Evolutionary conservation across 2,797 vertebrate species (phyloP), one percentile per base, ranked within the genome.

Genomic region (Oreochromis grahami): DNA sequence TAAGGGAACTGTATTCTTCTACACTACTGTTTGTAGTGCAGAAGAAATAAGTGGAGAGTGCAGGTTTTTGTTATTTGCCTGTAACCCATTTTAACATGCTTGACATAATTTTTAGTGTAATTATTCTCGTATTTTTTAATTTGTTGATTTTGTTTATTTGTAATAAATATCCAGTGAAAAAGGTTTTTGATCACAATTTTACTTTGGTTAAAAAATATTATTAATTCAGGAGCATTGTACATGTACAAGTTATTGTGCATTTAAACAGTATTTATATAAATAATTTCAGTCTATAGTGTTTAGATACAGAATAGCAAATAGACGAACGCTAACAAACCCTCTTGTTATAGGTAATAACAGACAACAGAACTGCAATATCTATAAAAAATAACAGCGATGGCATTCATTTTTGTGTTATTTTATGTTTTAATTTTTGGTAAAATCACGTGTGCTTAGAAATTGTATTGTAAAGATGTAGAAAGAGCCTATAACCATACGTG

Each of bases 101-200:
- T 58, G 55, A 32, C 0, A 60, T 34, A 2, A n/a, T 36, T 36
- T 36, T 63, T 36, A n/a, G 6, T 36, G 17, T 13, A 63, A 36
- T n/a, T 63, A 63, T 36, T 63, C 58, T n/a, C n/a, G 32, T 12
- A n/a, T 60, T 63, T 36, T 63, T 0, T 36, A 34, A 36, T 5
- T 13, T 36, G 17, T 10, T 32, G 29, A 34, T 58, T 58, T 34
- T 6, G 29, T 34, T 0, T 34, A 58, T 58, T 63, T 7, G 17
- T 63, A 63, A 36, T 63, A 12, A 63, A 36, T 0, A 36, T 36
- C 9, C 32, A 63, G 32, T 1, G 0, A n/a, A 36, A 36, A 60
- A 60, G 0, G 0, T 13, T 63, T n/a, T 36, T 11, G 6, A 60
- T 60, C 32, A 2, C 32, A 5, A 36, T 36, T 19, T n/a, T 34